Percentiles rank a stretch among this genome's conserved stretches.
Conservation (phyloP, 2,888 invertebrate genomes). For the Phengaris alcon region DNA sequence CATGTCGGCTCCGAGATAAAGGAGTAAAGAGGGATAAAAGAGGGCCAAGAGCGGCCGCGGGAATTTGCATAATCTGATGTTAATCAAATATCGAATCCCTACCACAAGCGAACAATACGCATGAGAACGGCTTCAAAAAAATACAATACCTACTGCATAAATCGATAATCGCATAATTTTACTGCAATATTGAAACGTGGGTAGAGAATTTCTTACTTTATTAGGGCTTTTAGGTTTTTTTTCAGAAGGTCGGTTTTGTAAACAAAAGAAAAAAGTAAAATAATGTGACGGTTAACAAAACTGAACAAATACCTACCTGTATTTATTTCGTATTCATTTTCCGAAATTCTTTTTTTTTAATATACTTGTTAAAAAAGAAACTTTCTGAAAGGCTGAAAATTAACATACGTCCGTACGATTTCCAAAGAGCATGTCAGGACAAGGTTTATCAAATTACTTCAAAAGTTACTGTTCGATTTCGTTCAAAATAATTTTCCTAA, state of each 20-base stretch:
- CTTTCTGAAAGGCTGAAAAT: neutral
- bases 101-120: slow-evolving; percentile 40
- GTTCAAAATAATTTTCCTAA: too few relatives aligned
- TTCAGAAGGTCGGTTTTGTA: neutral
- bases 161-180: neutral
- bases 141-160: neutral
- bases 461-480: too few relatives aligned
- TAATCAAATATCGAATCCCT: slow-evolving; percentile 70
- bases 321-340: too few relatives aligned
- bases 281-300: too few relatives aligned
- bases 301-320: too few relatives aligned
- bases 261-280: neutral
- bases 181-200: slow-evolving; percentile 1
- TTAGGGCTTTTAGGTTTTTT: neutral
- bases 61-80: slow-evolving; percentile 79
- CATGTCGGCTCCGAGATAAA: slow-evolving; percentile 76
- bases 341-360: too few relatives aligned
- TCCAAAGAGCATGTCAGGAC: neutral
- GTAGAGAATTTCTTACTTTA: neutral
- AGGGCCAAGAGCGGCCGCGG: slow-evolving; percentile 72
- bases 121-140: neutral
- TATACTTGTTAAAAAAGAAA: too few relatives aligned
- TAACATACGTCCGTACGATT: neutral
- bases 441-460: too few relatives aligned
- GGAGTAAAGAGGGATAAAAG: slow-evolving; percentile 65